Conservation (phyloP, 2,797 vertebrate species). For the Otolemur crassicaudatus region DNA sequence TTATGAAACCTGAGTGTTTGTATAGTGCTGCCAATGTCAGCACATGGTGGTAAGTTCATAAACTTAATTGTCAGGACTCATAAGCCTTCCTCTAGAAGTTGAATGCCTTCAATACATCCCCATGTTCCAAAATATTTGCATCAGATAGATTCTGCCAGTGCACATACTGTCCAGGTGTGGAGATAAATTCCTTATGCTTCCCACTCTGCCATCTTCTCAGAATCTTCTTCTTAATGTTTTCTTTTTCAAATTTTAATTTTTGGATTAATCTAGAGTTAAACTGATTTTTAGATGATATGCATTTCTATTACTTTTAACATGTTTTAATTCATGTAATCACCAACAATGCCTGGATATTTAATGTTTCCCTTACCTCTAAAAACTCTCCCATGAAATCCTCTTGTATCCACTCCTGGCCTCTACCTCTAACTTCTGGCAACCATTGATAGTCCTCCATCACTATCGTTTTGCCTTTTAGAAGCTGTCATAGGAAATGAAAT, state of each 20-base stretch:
- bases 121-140: conserved; percentile 2
- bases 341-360: not conserved
- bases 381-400: not conserved
- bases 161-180: not conserved
- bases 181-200: not conserved
- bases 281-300: not conserved
- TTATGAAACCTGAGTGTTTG: not conserved
- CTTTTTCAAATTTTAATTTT: not conserved
- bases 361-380: not conserved
- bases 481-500: not conserved
- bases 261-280: conserved; percentile 15
- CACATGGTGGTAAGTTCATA: too few relatives aligned
- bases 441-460: not conserved
- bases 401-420: not conserved
- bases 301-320: conserved; percentile 42
- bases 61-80: too few relatives aligned
- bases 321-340: not conserved
- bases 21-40: too few relatives aligned
- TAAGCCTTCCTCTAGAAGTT: not conserved
- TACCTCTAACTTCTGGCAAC: not conserved
- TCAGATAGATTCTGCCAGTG: not conserved
- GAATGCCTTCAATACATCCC: not conserved
- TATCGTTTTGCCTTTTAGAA: not conserved
- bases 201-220: not conserved
- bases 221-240: not conserved